Conservation (phyloP, 2,797 vertebrate genomes). For the Sebastes baramenuke region DNA sequence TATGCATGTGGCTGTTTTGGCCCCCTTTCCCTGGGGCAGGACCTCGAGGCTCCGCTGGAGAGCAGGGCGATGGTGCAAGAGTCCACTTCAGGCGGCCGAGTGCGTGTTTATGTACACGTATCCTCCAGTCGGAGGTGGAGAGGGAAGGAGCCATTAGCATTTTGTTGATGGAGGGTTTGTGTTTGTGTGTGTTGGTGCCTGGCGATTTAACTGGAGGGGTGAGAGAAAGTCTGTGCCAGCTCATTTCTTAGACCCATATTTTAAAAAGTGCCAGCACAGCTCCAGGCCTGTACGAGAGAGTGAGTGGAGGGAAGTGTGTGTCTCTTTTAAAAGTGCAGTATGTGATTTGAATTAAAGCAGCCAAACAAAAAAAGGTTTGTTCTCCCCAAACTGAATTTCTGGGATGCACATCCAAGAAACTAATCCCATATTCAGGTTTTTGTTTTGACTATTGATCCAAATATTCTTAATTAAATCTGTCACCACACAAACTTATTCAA, state of each 20-base stretch:
- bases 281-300: slow-evolving; percentile 12
- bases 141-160: slow-evolving; percentile 30
- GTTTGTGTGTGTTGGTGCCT: background rate
- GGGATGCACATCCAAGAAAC: background rate
- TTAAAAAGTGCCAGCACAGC: slow-evolving; percentile 13
- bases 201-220: background rate
- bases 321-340: background rate
- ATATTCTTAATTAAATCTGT: background rate
- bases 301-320: background rate
- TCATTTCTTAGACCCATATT: slow-evolving; percentile 21
- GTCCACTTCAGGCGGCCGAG: slow-evolving; percentile 59
- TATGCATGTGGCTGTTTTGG: slow-evolving; percentile 73
- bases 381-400: background rate
- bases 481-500: background rate
- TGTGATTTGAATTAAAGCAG: background rate
- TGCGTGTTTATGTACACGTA: slow-evolving; percentile 33
- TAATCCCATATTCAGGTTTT: background rate
- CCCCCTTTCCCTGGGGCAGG: slow-evolving; percentile 57
- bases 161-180: slow-evolving; percentile 1
- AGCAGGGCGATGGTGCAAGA: slow-evolving; percentile 48
- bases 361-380: background rate
- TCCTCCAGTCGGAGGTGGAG: slow-evolving; percentile 22
- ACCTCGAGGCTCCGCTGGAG: slow-evolving; percentile 59
- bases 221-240: slow-evolving; percentile 21
- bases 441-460: background rate